Evolutionary conservation across 2,888 invertebrate species (phyloP).

Genomic region (Phymatocera aterrima): DNA sequence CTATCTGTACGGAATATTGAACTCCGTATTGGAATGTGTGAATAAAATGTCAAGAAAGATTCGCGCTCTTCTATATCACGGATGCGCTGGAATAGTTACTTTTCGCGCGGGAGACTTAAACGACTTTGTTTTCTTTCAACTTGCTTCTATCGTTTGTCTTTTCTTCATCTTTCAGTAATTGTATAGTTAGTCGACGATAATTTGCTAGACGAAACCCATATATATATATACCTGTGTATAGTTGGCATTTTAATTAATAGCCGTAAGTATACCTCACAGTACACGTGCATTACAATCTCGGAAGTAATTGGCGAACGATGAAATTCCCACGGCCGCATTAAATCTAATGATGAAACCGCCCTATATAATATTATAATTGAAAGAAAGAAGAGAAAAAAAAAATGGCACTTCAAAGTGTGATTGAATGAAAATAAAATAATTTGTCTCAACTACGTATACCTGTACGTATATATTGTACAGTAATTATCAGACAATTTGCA

Average conservation of each 20-base stretch:
- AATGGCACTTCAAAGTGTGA: too few species aligned
- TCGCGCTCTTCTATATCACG: not conserved
- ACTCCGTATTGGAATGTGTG: not conserved
- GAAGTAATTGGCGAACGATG: not conserved
- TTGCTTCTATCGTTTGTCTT: not conserved
- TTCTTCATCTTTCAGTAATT: not conserved
- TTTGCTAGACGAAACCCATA: conserved; percentile 4
- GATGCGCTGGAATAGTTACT: not conserved
- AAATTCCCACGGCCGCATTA: conserved; percentile 11
- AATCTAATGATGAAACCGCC: too few species aligned
- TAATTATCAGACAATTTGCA: not conserved
- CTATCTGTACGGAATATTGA: not conserved
- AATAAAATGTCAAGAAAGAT: not conserved
- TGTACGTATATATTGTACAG: too few species aligned
- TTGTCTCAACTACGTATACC: too few species aligned
- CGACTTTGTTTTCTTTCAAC: too few species aligned
- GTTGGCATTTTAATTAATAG: conserved; percentile 24
- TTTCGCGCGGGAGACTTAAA: not conserved
- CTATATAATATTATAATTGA: conserved; percentile 1
- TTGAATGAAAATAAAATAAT: too few species aligned
- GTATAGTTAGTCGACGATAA: not conserved
- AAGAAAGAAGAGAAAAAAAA: too few species aligned
- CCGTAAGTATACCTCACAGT: too few species aligned
- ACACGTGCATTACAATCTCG: not conserved
- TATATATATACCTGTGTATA: too few species aligned